Base-by-base conservation (phyloP, 2,797 vertebrate species). In the Pogoniulus pusillus region DNA sequence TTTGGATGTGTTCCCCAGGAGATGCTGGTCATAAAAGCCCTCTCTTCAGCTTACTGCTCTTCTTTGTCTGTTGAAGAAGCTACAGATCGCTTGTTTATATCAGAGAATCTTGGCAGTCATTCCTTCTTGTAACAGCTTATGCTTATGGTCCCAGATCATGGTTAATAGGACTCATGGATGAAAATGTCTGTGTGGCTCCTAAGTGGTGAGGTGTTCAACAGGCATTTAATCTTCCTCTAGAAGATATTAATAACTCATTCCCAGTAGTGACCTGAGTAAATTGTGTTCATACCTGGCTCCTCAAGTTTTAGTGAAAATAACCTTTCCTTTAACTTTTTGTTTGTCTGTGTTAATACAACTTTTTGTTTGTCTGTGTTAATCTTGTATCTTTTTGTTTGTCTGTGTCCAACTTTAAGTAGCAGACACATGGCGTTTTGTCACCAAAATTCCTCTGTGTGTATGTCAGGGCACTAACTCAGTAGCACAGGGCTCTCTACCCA, bases 1-100 rank as follows among this genome's bases (percentile, higher is more conserved):
- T 82, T 94, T 84, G 87, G 26, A 81, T 93, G 70, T 87, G 41
- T 82, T 76, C 54, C 63, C 66, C n/a, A 34, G 51, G 66, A 85
- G 85, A 41, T 59, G 34, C 62, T 65, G 75, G 74, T 81, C 69
- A 34, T 87, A 89, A 90, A 95, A 94, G 64, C 37, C 27, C 12
- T 47, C 66, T 63, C 34, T 76, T 45, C 22, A 66, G 9, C 22
- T 30, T 43, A 26, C n/a, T 69, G 3, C 30, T 82, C 6, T 71
- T 82, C 70, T 66, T 55, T 16, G 81, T 88, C 34, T 59, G 0
- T 26, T 69, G 41, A 89, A 86, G 45, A 34, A 68, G 63, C 55
- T 86, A 68, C 45, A 30, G 19, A 51, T 81, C 80, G 62, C 47
- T 16, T 68, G 24, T 43, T 87, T 57, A 35, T 79, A 29, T 30